These are phyloP conservation scores for Megaustenia siamemsis DNA, from an alignment of 2,888 invertebrate species.

Conservation along the genomic window DNA sequence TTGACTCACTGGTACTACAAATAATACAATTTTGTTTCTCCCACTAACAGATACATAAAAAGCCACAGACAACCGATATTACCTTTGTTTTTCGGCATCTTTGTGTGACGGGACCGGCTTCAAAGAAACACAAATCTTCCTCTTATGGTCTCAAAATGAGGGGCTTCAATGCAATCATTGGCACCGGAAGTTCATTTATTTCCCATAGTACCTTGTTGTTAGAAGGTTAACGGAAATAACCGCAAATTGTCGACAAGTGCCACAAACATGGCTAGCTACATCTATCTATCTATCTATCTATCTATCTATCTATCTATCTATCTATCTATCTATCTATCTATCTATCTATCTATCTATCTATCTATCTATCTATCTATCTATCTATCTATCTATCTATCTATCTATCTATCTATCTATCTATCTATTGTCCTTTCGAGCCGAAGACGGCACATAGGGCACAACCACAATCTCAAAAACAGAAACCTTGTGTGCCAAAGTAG, in stretches of 20 bases:
- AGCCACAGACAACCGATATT: neutral
- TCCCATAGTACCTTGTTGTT: neutral
- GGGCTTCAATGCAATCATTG: neutral
- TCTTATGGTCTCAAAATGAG: neutral
- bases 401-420: too few relatives aligned
- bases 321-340: neutral
- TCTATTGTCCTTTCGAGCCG: too few relatives aligned
- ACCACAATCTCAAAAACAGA: too few relatives aligned
- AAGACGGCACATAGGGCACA: too few relatives aligned
- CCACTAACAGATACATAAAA: neutral
- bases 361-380: constrained; percentile 9
- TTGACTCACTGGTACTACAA: neutral
- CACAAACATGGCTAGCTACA: too few relatives aligned
- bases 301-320: neutral
- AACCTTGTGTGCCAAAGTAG: too few relatives aligned
- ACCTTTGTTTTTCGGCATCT: constrained; percentile 27
- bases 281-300: too few relatives aligned
- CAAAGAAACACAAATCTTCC: neutral
- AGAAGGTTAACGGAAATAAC: neutral
- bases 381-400: constrained; percentile 3
- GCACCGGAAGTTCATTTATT: neutral
- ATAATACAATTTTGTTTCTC: neutral
- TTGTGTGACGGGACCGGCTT: neutral
- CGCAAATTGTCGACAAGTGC: neutral
- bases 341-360: constrained; percentile 9